phyloP scores from a whole-genome alignment of 2,888 invertebrate species.

The Lithophane socia region DNA sequence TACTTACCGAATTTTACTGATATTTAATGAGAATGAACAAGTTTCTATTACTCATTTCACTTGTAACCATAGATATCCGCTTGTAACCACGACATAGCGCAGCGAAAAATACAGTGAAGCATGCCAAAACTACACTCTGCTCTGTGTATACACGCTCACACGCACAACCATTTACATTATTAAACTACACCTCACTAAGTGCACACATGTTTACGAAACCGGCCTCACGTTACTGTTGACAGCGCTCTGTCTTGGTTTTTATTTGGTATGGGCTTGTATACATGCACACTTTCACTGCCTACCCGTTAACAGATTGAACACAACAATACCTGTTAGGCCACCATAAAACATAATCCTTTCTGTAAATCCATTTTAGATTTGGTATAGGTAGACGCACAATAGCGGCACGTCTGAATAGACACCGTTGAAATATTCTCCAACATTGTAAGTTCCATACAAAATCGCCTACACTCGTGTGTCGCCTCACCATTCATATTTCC shows the following conservation, averaged over 20 bases:
- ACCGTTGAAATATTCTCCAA: conserved; percentile 62
- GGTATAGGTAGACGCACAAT: conserved; percentile 26
- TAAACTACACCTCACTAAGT: too few species aligned
- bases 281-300: conserved; percentile 16
- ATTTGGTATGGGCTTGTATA: too few species aligned
- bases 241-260: too few species aligned
- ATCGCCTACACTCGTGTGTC: conserved; percentile 81
- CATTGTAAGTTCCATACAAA: conserved; percentile 77
- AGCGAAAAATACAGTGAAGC: too few species aligned
- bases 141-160: too few species aligned
- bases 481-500: conserved; percentile 86
- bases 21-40: neutral
- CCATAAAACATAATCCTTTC: conserved; percentile 44
- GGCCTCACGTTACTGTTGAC: too few species aligned
- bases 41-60: neutral
- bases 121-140: too few species aligned
- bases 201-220: too few species aligned
- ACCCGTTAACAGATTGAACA: neutral
- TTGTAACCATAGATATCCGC: neutral
- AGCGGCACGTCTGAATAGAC: conserved; percentile 50
- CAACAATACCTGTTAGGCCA: conserved; percentile 9
- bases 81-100: too few species aligned
- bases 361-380: conserved; percentile 49
- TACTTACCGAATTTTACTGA: neutral
- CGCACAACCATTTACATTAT: too few species aligned